phyloP scores from a whole-genome alignment of 2,113 vertebrate species.

The Nibea coibor region DNA sequence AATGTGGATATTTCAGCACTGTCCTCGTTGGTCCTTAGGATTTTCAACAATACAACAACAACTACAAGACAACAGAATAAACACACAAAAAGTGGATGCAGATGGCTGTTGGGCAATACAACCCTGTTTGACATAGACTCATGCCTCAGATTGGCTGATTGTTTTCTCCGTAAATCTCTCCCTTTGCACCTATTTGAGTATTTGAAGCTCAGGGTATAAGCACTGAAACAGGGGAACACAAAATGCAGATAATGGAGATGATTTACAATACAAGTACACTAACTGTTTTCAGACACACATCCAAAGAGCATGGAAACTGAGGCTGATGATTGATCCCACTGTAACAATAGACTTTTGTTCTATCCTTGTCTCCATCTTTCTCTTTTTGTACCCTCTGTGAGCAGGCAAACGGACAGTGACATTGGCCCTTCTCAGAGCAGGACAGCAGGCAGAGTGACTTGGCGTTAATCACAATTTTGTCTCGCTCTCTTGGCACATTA shows the following conservation, averaged over 20 bases:
- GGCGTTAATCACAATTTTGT: slow-evolving; percentile 79
- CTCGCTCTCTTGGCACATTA: slow-evolving; percentile 76
- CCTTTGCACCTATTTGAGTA: slow-evolving; percentile 56
- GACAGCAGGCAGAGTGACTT: slow-evolving; percentile 74
- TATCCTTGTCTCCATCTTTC: slow-evolving; percentile 57
- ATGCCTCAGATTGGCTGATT: slow-evolving; percentile 67
- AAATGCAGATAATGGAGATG: slow-evolving; percentile 62
- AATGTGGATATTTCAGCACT: slow-evolving; percentile 43
- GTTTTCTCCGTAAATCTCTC: slow-evolving; percentile 59
- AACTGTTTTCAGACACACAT: slow-evolving; percentile 69
- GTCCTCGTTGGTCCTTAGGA: slow-evolving; percentile 67
- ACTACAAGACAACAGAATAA: slow-evolving; percentile 80
- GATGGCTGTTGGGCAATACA: slow-evolving; percentile 54
- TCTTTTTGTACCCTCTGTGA: slow-evolving; percentile 61
- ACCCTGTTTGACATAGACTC: slow-evolving; percentile 60
- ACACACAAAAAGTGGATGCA: slow-evolving; percentile 69
- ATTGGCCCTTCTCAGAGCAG: slow-evolving; percentile 72
- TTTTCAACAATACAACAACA: slow-evolving; percentile 79
- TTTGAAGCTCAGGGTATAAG: slow-evolving; percentile 55
- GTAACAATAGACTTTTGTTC: slow-evolving; percentile 61
- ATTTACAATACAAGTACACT: slow-evolving; percentile 70
- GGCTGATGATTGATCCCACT: slow-evolving; percentile 62
- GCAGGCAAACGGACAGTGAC: slow-evolving; percentile 71
- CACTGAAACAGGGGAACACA: slow-evolving; percentile 59
- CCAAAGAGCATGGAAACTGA: slow-evolving; percentile 61